Conservation (phyloP, 2,888 invertebrate species). For the Hemaris fuciformis region DNA sequence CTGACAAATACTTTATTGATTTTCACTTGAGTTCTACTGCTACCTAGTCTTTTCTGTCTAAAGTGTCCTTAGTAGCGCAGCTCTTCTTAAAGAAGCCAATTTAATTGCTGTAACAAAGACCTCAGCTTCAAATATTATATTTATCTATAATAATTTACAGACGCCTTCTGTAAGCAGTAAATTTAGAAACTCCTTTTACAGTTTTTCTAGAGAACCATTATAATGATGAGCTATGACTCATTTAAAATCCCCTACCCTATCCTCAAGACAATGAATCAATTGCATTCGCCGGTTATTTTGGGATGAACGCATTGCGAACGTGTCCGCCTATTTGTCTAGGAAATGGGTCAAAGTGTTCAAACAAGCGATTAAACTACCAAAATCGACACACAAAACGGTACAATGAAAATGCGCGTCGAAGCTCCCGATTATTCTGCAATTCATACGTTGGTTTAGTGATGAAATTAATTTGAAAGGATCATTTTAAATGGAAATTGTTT, state of each 20-base stretch:
- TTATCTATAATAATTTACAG: no score
- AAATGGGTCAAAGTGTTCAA: slow-evolving; percentile 4
- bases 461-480: not conserved
- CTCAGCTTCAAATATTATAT: no score
- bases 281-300: slow-evolving; percentile 3
- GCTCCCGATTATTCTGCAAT: not conserved
- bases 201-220: no score
- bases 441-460: not conserved
- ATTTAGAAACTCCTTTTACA: no score
- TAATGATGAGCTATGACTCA: no score
- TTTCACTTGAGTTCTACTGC: no score
- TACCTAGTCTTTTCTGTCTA: no score
- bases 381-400: slow-evolving; percentile 1
- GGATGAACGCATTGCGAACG: not conserved
- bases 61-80: no score
- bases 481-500: not conserved
- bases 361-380: slow-evolving; percentile 5
- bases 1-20: no score
- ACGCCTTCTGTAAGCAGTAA: no score
- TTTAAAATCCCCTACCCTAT: not conserved
- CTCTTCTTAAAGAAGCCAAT: no score
- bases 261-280: slow-evolving; percentile 8
- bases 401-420: not conserved
- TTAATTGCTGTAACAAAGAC: no score
- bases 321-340: not conserved